These are phyloP conservation scores for Trachythela sp. DNA, from an alignment of 64 coral and sea anemone genomes.

Conservation along the genomic window DNA sequence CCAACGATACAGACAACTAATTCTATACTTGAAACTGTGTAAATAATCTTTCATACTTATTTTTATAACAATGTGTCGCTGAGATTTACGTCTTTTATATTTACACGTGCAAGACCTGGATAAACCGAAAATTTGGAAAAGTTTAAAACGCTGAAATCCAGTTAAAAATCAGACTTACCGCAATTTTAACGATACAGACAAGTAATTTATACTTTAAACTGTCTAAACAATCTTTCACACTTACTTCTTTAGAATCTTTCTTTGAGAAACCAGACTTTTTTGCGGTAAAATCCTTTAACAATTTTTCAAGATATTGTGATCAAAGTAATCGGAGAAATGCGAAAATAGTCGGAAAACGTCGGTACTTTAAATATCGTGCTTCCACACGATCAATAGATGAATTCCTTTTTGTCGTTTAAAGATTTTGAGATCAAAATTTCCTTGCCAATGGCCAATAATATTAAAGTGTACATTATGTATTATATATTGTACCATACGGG, in stretches of 20 bases:
- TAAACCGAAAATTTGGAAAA: background rate
- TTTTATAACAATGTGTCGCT: too few relatives aligned
- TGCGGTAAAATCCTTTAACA: background rate
- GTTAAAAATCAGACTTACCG: background rate
- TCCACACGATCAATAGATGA: too few relatives aligned
- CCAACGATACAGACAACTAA: too few relatives aligned
- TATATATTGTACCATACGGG: too few relatives aligned
- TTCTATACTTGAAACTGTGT: too few relatives aligned
- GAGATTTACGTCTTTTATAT: too few relatives aligned
- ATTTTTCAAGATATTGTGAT: background rate
- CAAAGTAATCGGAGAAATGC: background rate
- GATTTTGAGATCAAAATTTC: too few relatives aligned
- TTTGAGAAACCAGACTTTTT: background rate
- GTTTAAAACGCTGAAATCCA: background rate
- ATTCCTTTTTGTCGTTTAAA: too few relatives aligned
- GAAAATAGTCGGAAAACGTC: background rate
- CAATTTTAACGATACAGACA: background rate
- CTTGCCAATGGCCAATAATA: too few relatives aligned
- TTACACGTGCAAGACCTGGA: too few relatives aligned
- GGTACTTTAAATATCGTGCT: background rate
- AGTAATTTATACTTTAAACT: background rate
- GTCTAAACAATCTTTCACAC: background rate
- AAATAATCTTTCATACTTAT: too few relatives aligned
- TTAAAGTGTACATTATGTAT: too few relatives aligned
- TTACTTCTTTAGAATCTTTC: background rate